Evolutionary conservation across 2,888 invertebrate species (phyloP), one percentile per base, ranked within the genome.

Genomic region (Petrolisthes cinctipes): DNA sequence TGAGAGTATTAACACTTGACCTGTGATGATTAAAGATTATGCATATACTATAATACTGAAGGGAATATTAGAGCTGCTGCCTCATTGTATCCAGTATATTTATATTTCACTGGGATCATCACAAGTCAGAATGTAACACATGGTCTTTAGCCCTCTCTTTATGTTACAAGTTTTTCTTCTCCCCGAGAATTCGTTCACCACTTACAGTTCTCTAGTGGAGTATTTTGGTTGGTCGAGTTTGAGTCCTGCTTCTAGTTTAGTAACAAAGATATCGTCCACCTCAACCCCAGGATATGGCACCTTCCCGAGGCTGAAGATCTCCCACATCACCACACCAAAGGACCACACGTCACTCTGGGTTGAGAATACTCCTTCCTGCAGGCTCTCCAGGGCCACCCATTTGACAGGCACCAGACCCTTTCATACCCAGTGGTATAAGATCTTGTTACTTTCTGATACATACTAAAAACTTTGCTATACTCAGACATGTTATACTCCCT

Each of bases 261-360:
- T 92, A 92, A 90, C 56, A 71, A 91, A 91, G 37, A 61, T 83
- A 89, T 92, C 92, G 86, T 92, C 91, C 14, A 92, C 90, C 73
- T 92, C 92, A n/a, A 91, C 81, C n/a, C 93, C 96, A 0, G 97
- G 97, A 93, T 97, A 97, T 0, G 97, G 97, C 0, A 96, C 96
- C 92, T 95, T 95, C 0, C 97, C 97, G 9, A 97, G 93, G 0
- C 97, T 96, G 92, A 97, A 97, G 82, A 97, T 94, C 92, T 98
- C 97, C 97, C 97, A 97, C 0, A 97, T 92, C 0, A 97, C 96
- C 89, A 98, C 96, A 4, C 97, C 97, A 92, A 95, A 97, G 0
- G 98, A 96, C 98, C 98, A 98, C 89, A 98, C 96, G 92, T 99
- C 98, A 0, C 98, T 98, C 92, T 98, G 97, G 0, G 97, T 97